Evolutionary conservation across 2,888 invertebrate species (phyloP).

Genomic region (Cheilosia urbana): DNA sequence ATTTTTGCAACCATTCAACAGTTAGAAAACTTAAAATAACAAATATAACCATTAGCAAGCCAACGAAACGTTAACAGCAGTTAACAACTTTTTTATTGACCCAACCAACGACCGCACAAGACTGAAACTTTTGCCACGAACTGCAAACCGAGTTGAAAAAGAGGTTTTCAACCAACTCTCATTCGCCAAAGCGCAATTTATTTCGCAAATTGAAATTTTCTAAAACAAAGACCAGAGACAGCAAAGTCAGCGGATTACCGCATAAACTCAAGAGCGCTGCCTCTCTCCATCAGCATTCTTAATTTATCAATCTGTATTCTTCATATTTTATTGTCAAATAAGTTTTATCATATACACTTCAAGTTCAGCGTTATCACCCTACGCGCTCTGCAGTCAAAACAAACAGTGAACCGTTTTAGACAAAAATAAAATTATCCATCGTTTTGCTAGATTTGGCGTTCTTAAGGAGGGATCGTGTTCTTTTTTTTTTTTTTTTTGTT

Average conservation of each 20-base stretch:
- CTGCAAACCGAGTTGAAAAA: neutral
- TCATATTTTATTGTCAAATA: slow-evolving; percentile 39
- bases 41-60: neutral
- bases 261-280: neutral
- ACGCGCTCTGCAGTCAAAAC: slow-evolving; percentile 37
- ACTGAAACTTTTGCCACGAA: neutral
- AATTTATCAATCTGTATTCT: slow-evolving; percentile 52
- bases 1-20: slow-evolving; percentile 35
- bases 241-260: slow-evolving; percentile 20
- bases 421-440: slow-evolving; percentile 56
- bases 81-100: slow-evolving; percentile 45
- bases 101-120: slow-evolving; percentile 8
- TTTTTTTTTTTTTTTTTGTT: neutral
- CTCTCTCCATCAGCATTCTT: slow-evolving; percentile 37
- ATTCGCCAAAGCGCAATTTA: slow-evolving; percentile 20
- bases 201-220: slow-evolving; percentile 43
- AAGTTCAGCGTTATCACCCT: slow-evolving; percentile 5
- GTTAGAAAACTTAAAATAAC: slow-evolving; percentile 35
- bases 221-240: slow-evolving; percentile 14
- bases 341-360: slow-evolving; percentile 11
- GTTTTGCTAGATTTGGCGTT: slow-evolving; percentile 32
- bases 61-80: slow-evolving; percentile 17
- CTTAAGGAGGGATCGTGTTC: slow-evolving; percentile 8
- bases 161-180: slow-evolving; percentile 3
- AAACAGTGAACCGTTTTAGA: slow-evolving; percentile 41